Evolutionary conservation across 2,797 vertebrate genomes (phyloP).

Genomic region (Leptodactylus fallax): DNA sequence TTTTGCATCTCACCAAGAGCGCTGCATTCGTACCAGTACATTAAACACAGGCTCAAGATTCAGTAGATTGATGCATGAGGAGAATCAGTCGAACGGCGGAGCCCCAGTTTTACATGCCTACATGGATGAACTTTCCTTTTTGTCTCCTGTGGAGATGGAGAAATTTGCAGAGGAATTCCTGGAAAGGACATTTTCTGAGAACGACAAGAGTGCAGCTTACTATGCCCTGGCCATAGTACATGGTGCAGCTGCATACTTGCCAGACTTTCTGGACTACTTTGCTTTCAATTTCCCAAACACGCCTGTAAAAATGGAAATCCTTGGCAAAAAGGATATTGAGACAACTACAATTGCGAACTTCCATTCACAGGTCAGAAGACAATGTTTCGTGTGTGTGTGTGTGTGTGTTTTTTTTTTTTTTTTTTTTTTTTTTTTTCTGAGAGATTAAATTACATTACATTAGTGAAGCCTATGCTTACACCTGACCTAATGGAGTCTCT

Average conservation of each 20-base stretch:
- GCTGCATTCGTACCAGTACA: slow-evolving; percentile 91
- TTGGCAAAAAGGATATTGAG: slow-evolving; percentile 99
- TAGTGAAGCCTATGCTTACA: no score
- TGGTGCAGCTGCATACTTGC: slow-evolving; percentile 91
- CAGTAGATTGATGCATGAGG: slow-evolving; percentile 92
- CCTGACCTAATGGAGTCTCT: no score
- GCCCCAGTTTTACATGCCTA: slow-evolving; percentile 93
- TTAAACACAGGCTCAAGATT: slow-evolving; percentile 88
- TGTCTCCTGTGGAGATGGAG: slow-evolving; percentile 90
- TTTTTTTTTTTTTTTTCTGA: no score
- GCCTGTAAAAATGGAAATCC: slow-evolving; percentile 97
- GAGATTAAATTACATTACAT: no score
- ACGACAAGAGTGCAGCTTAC: slow-evolving; percentile 85
- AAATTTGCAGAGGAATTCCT: slow-evolving; percentile 93
- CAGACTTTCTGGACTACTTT: slow-evolving; percentile 98
- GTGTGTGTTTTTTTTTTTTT: no score
- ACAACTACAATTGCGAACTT: slow-evolving; percentile 98
- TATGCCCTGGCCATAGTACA: slow-evolving; percentile 96
- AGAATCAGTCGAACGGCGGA: slow-evolving; percentile 93
- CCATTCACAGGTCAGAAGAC: slow-evolving; percentile 91
- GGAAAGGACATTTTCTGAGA: slow-evolving; percentile 90
- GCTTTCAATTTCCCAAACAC: slow-evolving; percentile 98
- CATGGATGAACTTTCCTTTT: slow-evolving; percentile 92
- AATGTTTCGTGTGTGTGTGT: no score
- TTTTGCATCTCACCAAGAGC: slow-evolving; percentile 94